phyloP scores from a whole-genome alignment of 2,888 invertebrate genomes.

The Trissonchulus sp. region DNA sequence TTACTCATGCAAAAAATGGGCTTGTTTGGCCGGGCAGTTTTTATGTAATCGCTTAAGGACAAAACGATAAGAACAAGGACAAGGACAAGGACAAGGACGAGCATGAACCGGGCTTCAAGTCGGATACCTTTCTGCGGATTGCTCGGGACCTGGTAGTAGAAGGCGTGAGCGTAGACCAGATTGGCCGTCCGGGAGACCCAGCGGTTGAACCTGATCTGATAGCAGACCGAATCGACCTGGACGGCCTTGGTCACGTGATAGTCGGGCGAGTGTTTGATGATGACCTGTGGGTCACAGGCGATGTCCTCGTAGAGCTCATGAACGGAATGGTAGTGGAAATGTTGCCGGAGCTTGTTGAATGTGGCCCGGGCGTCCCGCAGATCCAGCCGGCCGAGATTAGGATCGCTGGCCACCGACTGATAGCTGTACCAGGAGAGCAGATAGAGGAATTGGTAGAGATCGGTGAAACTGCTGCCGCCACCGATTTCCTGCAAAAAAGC shows the following conservation, averaged over 20 bases:
- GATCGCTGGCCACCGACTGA: neutral
- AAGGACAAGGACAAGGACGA: no score
- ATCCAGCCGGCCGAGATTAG: neutral
- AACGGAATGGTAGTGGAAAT: neutral
- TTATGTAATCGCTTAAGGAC: no score
- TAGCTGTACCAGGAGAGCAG: neutral
- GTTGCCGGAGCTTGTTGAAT: neutral
- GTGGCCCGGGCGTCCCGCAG: neutral
- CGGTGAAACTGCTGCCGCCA: no score
- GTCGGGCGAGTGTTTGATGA: neutral
- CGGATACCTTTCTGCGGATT: no score
- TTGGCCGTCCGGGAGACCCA: neutral
- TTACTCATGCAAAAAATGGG: no score
- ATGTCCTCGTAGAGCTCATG: neutral
- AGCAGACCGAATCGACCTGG: neutral
- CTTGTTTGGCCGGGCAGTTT: no score
- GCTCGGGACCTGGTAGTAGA: neutral
- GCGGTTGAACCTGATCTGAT: neutral
- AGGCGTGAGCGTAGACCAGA: neutral
- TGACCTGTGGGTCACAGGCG: neutral
- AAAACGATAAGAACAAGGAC: no score
- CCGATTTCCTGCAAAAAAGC: no score
- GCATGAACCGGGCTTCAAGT: no score
- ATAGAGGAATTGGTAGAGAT: no score
- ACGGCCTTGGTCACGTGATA: neutral